Evolutionary conservation across 2,113 vertebrate genomes (phyloP), one percentile per base, ranked within the genome.

Genomic region (Ptychochromis oligacanthus): DNA sequence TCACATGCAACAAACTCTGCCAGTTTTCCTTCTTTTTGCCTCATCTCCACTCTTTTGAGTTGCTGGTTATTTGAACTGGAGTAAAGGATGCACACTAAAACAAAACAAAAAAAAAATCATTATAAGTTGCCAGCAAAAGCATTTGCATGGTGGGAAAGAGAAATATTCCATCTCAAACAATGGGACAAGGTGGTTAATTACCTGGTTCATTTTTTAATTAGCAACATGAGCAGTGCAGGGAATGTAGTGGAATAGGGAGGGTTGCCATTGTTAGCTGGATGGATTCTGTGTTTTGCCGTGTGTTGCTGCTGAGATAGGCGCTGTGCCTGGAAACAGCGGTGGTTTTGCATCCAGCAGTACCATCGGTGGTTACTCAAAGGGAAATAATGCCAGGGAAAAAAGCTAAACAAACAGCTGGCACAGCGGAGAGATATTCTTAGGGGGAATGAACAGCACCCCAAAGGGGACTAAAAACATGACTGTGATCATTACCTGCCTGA

Each of bases 131-230:
- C 72, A 87, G 87, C 79, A 84, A 85, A 90, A 79, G 70, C 78
- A 70, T 56, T 72, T 52, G 79, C 72, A 75, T 84, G 43, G 36
- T 15, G 70, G 54, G 65, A 82, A 64, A 87, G 75, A 81, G 75
- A 90, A 85, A 88, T 89, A 83, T 83, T 86, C 84, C 82, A 83
- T 90, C 84, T 88, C 54, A 87, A 64, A 93, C 90, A 92, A 90
- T 89, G 78, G 90, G 74, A 87, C 81, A 86, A 88, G 89, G 89
- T 87, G 65, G 88, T 89, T 93, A 92, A 92, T 93, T 93, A 90
- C 79, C 82, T 82, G 24, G 86, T 93, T 93, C 82, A 88, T 86
- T 90, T 72, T 93, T 87, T 93, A 92, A 95, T 93, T 93, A 90
- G 88, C 82, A 34, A 75, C 83, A 86, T 38, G 87, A 93, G 87